Percentiles rank a stretch among this genome's conserved stretches.
These are phyloP conservation scores for Cryptus viduatorius DNA, from an alignment of 2,888 invertebrate species.

Conservation along the genomic window DNA sequence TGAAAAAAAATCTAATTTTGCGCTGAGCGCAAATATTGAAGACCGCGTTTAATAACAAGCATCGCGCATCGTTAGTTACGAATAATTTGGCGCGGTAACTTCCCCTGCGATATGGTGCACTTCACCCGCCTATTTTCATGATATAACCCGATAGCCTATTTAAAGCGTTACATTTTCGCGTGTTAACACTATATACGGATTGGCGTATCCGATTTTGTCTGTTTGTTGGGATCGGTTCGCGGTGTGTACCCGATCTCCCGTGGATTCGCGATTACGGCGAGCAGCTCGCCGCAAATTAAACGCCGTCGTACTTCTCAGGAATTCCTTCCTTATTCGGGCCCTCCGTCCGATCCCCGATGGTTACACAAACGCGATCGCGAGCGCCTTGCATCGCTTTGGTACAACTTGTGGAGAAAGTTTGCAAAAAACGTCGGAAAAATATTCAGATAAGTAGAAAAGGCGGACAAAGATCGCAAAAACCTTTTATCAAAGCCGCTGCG, in stretches of 20 bases:
- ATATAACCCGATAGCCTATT: not conserved
- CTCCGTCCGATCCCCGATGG: slow-evolving; percentile 50
- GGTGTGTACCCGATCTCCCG: slow-evolving; percentile 31
- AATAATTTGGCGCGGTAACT: not conserved
- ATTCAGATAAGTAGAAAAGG: not conserved
- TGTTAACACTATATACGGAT: slow-evolving; percentile 5
- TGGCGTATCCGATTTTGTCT: slow-evolving; percentile 40
- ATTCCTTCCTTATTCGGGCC: slow-evolving; percentile 73
- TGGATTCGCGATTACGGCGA: slow-evolving; percentile 63
- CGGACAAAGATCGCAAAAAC: not conserved
- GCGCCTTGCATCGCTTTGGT: not conserved
- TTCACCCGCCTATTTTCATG: not conserved
- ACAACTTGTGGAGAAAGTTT: slow-evolving; percentile 53
- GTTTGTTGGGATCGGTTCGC: slow-evolving; percentile 17
- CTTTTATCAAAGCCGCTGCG: not conserved
- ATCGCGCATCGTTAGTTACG: not conserved
- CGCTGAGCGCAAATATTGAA: not conserved
- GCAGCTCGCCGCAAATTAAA: slow-evolving; percentile 69
- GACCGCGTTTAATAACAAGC: not conserved
- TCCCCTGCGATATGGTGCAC: not conserved
- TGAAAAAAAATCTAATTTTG: not conserved
- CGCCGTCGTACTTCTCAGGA: slow-evolving; percentile 67
- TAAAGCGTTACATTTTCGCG: not conserved
- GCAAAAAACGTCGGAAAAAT: not conserved
- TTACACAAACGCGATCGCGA: slow-evolving; percentile 58